phyloP scores from a whole-genome alignment of 64 coral and sea anemone species.

The Astreopora myriophthalma region DNA sequence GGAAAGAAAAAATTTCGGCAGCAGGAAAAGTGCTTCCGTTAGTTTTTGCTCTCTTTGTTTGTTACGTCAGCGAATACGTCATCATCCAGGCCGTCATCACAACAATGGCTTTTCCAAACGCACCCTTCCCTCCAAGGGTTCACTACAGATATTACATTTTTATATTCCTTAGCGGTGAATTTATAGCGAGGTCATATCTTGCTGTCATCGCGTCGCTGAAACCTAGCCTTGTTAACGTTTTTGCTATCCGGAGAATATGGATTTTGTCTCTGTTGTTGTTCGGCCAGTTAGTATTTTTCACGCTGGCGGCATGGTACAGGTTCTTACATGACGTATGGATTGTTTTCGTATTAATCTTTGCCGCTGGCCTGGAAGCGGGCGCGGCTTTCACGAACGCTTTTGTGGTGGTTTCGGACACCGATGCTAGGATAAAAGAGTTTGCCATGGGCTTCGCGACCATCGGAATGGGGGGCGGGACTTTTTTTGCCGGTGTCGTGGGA shows the following conservation, averaged over 20 bases:
- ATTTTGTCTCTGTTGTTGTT: conserved; percentile 67
- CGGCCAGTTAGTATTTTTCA: conserved; percentile 74
- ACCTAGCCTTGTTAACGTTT: conserved; percentile 65
- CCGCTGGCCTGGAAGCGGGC: conserved; percentile 84
- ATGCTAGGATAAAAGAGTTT: conserved; percentile 75
- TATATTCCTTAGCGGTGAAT: conserved; percentile 91
- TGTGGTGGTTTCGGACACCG: conserved; percentile 85
- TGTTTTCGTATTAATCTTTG: conserved; percentile 86
- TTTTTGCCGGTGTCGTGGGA: conserved; percentile 82
- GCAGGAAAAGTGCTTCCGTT: conserved; percentile 61
- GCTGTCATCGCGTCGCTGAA: conserved; percentile 66
- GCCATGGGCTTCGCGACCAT: conserved; percentile 95
- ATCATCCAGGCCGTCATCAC: conserved; percentile 90
- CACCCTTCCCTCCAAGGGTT: conserved; percentile 85
- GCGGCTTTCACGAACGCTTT: conserved; percentile 92
- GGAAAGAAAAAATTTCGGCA: conserved; percentile 88
- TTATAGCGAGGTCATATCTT: conserved; percentile 83
- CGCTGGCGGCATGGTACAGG: conserved; percentile 83
- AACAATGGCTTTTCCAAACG: conserved; percentile 93
- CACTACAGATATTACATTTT: conserved; percentile 96
- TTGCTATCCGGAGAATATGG: conserved; percentile 74
- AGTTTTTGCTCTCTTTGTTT: conserved; percentile 78
- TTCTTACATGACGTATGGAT: conserved; percentile 89
- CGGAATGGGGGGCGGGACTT: conserved; percentile 90
- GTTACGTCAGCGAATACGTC: conserved; percentile 88